phyloP scores from a whole-genome alignment of 2,797 vertebrate species.

The Antrozous pallidus region DNA sequence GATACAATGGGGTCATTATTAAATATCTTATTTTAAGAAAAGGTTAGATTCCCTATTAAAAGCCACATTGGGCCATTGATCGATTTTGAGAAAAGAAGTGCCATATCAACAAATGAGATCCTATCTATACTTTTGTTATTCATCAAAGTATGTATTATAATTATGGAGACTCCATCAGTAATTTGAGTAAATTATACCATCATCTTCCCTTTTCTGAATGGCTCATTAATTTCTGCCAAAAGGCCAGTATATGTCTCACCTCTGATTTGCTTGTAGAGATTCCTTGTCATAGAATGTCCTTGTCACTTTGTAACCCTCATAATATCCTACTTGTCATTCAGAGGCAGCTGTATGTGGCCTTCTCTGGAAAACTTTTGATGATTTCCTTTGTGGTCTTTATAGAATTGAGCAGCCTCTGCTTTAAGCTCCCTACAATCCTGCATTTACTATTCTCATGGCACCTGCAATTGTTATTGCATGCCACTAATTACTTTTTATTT shows the following conservation, averaged over 20 bases:
- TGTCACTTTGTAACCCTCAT: neutral
- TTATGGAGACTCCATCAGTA: neutral
- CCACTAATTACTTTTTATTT: neutral
- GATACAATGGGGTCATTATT: neutral
- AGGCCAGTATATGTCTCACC: neutral
- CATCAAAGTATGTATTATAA: neutral
- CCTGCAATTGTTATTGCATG: neutral
- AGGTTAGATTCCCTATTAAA: neutral
- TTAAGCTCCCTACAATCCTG: neutral
- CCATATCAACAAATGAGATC: neutral
- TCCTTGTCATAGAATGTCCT: neutral
- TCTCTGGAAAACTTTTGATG: neutral
- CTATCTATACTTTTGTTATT: neutral
- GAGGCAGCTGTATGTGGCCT: neutral
- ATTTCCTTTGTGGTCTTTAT: neutral
- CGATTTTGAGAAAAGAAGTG: neutral
- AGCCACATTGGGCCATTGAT: neutral
- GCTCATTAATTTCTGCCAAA: slow-evolving; percentile 9
- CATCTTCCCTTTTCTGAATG: neutral
- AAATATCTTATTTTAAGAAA: neutral
- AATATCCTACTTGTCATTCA: neutral
- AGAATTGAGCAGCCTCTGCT: neutral
- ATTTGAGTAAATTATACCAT: neutral
- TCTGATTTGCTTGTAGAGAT: neutral
- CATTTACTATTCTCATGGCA: neutral